These are phyloP conservation scores for Drosophila bocki DNA, from an alignment of 1,140 invertebrate genomes.

Conservation along the genomic window DNA sequence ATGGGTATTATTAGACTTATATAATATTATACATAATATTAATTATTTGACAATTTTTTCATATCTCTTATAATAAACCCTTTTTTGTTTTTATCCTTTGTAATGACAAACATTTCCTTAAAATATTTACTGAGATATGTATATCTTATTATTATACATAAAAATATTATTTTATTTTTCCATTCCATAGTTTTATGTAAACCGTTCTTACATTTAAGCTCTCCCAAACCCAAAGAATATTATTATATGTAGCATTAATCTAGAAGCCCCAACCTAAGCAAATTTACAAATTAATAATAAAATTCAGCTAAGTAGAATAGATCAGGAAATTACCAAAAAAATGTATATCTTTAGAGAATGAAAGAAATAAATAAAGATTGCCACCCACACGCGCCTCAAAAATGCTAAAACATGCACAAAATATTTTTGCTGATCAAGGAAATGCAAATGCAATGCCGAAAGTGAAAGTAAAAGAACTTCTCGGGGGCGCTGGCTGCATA, in stretches of 20 bases:
- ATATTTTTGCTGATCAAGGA: slow-evolving; percentile 38
- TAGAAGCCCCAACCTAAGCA: neutral
- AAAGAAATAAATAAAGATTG: neutral
- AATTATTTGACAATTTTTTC: no score
- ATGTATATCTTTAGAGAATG: neutral
- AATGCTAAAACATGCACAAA: slow-evolving; percentile 22
- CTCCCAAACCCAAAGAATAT: neutral
- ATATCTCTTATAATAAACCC: no score
- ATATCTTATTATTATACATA: neutral
- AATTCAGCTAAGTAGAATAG: slow-evolving; percentile 20
- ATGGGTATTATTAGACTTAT: no score
- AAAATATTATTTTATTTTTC: no score
- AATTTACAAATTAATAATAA: neutral
- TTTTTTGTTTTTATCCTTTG: no score
- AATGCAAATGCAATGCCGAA: slow-evolving; percentile 16
- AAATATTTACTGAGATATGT: neutral
- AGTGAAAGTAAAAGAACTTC: slow-evolving; percentile 51
- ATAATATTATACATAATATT: no score
- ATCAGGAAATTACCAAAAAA: slow-evolving; percentile 13
- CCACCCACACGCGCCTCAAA: slow-evolving; percentile 33
- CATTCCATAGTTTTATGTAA: no score
- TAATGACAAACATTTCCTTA: neutral
- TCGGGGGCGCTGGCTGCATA: slow-evolving; percentile 11
- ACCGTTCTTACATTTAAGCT: neutral
- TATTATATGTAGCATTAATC: neutral